These are phyloP conservation scores for Lemur catta DNA, from an alignment of 2,797 vertebrate genomes.

Conservation along the genomic window DNA sequence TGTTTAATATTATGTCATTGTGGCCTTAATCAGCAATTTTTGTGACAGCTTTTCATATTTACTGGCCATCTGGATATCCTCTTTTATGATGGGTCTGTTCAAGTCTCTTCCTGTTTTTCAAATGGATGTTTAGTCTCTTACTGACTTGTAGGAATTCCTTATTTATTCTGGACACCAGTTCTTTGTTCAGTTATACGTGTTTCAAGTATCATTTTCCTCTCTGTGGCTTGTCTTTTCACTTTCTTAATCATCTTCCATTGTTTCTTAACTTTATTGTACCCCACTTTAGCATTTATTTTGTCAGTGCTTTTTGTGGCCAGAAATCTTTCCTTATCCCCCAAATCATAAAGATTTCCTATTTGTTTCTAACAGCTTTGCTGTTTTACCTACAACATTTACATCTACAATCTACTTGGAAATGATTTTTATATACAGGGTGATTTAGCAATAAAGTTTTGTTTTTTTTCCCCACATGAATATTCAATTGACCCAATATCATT, in stretches of 20 bases:
- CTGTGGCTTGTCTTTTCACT: neutral
- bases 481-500: neutral
- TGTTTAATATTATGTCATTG: neutral
- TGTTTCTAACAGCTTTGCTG: constrained; percentile 15
- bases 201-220: neutral
- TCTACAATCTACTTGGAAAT: neutral
- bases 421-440: neutral
- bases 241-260: neutral
- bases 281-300: neutral
- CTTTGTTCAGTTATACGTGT: neutral
- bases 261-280: neutral
- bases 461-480: neutral
- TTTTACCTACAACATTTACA: neutral
- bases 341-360: neutral
- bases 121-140: neutral
- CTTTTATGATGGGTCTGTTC: neutral
- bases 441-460: neutral
- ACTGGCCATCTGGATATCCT: neutral
- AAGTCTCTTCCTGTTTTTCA: neutral
- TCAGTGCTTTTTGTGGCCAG: neutral
- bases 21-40: neutral
- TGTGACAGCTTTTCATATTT: neutral
- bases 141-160: neutral
- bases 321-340: neutral
- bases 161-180: neutral